Base-by-base conservation (phyloP, 2,113 vertebrate species). In the Pristiophorus japonicus region DNA sequence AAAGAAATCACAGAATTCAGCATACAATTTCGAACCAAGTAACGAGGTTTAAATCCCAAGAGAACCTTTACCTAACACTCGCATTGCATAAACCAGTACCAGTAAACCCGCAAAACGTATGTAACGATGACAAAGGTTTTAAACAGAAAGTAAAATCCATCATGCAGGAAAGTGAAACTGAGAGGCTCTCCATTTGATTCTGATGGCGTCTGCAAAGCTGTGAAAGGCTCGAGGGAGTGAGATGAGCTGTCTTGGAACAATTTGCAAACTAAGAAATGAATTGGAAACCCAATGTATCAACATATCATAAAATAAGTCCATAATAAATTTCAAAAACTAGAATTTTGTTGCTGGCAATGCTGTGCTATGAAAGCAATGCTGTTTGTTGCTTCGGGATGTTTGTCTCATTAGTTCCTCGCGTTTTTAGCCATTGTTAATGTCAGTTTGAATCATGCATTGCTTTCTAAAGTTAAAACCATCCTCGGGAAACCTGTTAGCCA, bases 401-500 rank as follows among this genome's bases (percentile, higher is more conserved):
- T 92, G 34, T 38, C 59, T 92, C 63, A 20, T 0, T 59, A 38
- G 59, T 18, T n/a, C 88, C 59, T 85, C 30, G 18, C 63, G 62
- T 24, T 59, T 91, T 91, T n/a, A n/a, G 34, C 34, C 34, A 59
- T 63, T 22, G 34, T 10, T 63, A 16, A 65, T 92, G 88, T 92
- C 88, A 42, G 59, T n/a, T 92, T 92, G 59, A 38, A 62, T 91
- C 55, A 92, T 38, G 59, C 88, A 38, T 38, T 63, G 88, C 51
- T 34, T 90, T 90, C 87, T 90, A 63, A 92, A 92, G 88, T 65
- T 63, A 63, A 92, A 10, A 38, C n/a, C 88, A 92, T 92, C 59
- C 18, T 63, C 34, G 38, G 88, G 34, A 92, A 92, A 92, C 65
- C 59, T 92, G 62, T 65, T 92, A 92, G 8, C n/a, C 59, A 65